Conservation (phyloP, 2,797 vertebrate species). For the Pangasius larnaudii region DNA sequence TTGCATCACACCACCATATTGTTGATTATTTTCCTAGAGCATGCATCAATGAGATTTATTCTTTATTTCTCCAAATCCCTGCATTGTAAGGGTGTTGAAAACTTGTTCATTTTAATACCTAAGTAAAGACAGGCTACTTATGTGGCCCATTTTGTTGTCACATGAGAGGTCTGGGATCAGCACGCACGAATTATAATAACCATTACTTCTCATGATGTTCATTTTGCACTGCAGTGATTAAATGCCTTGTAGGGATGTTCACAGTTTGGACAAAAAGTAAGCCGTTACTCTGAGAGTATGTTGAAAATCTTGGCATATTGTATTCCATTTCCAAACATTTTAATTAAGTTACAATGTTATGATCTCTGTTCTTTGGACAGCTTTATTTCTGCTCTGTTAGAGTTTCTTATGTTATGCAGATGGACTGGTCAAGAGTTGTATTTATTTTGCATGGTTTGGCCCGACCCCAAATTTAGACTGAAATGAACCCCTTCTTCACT, state of each 20-base stretch:
- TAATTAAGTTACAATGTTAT: background rate
- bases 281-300: background rate
- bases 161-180: background rate
- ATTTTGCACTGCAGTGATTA: background rate
- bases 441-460: conserved; percentile 47
- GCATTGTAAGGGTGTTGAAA: background rate
- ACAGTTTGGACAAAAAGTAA: background rate
- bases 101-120: background rate
- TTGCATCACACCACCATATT: background rate
- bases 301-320: background rate
- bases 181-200: background rate
- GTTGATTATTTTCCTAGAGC: background rate
- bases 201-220: background rate
- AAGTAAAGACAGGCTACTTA: background rate
- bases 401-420: conserved; percentile 12
- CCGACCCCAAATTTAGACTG: conserved; percentile 22
- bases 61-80: background rate
- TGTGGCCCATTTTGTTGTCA: background rate
- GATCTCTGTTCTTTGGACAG: background rate
- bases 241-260: background rate
- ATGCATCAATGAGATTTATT: background rate
- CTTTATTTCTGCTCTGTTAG: conserved; percentile 23
- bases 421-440: conserved; percentile 28
- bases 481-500: conserved; percentile 30
- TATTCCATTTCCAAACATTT: conserved; percentile 13